Conservation (phyloP, 2,888 invertebrate genomes). For the Criorhina ranunculi region DNA sequence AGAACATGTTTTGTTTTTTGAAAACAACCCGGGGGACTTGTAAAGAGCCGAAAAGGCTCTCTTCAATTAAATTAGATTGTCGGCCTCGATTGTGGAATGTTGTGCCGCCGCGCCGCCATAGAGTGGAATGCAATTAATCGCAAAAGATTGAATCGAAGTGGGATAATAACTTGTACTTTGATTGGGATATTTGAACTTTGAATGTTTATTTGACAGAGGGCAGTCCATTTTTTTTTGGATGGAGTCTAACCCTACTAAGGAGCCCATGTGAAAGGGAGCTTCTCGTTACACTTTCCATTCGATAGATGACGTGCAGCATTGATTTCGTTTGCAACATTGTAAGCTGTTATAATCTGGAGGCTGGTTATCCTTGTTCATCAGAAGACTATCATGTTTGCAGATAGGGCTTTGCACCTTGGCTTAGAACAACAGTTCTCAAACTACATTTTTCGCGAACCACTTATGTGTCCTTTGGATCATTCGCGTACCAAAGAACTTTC, state of each 20-base stretch:
- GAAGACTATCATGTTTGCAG: no score
- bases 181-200: constrained; percentile 17
- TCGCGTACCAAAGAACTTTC: no score
- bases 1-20: constrained; percentile 6
- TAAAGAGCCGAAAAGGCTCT: constrained; percentile 45
- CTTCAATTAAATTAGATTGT: constrained; percentile 75
- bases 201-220: constrained; percentile 16
- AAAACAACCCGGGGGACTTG: constrained; percentile 27
- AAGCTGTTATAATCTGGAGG: no score
- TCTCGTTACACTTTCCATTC: no score
- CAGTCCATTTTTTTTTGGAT: background rate
- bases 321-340: no score
- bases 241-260: no score
- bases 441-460: no score
- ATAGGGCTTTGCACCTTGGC: no score
- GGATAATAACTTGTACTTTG: constrained; percentile 31
- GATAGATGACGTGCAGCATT: no score
- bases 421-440: no score
- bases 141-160: constrained; percentile 54
- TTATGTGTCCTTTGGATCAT: no score
- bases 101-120: background rate
- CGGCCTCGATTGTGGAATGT: constrained; percentile 65
- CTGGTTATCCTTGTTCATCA: no score
- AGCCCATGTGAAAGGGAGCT: background rate
- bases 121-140: constrained; percentile 71